Percentiles rank a stretch among this genome's conserved stretches.
These are phyloP conservation scores for Falco concolor DNA, from an alignment of 2,797 vertebrate species.

Conservation along the genomic window DNA sequence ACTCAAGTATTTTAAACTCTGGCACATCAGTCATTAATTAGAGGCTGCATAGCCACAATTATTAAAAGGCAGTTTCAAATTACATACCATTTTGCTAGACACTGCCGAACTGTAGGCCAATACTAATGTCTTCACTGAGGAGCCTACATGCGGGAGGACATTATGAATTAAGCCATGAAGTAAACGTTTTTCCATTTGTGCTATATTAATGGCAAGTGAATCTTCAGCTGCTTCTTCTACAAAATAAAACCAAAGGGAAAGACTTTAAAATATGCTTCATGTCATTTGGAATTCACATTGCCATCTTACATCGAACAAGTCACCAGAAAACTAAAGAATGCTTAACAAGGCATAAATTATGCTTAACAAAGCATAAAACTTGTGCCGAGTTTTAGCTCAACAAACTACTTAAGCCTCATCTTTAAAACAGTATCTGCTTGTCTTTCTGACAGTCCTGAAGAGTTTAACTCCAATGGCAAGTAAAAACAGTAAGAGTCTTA, in stretches of 20 bases:
- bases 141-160: constrained; percentile 86
- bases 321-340: neutral
- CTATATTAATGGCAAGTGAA: constrained; percentile 81
- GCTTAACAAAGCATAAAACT: neutral
- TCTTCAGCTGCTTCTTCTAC: constrained; percentile 83
- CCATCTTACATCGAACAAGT: neutral
- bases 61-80: neutral
- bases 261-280: neutral
- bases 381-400: neutral
- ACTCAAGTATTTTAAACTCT: neutral
- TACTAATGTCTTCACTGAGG: constrained; percentile 88
- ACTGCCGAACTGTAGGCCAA: constrained; percentile 92
- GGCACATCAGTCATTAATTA: neutral
- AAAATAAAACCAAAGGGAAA: constrained; percentile 44
- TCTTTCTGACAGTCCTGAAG: neutral
- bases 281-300: neutral
- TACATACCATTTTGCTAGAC: constrained; percentile 94
- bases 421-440: neutral
- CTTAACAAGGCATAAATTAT: neutral
- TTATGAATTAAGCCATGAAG: constrained; percentile 91
- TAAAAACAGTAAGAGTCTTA: neutral
- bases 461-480: neutral
- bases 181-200: constrained; percentile 88
- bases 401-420: neutral
- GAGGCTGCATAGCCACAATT: neutral